phyloP scores from a whole-genome alignment of 2,888 invertebrate species.

The Amaurobius ferox region DNA sequence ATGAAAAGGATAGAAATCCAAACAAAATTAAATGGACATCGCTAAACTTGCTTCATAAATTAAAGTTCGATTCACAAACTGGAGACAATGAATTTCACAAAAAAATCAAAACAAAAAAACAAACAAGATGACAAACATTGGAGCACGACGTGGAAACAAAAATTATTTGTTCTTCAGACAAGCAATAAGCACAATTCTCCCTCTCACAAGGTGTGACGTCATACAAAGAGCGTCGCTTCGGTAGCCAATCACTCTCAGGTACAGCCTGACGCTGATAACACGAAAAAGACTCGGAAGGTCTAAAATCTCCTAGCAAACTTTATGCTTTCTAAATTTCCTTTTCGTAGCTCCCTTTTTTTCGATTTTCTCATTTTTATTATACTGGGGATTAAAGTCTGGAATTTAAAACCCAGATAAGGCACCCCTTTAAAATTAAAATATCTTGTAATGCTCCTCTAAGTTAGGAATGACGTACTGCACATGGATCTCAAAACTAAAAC shows the following conservation, averaged over 20 bases:
- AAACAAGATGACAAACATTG: slow-evolving; percentile 10
- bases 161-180: neutral
- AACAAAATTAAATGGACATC: neutral
- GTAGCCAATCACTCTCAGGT: slow-evolving; percentile 3
- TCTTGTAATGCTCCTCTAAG: too few relatives aligned
- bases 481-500: too few relatives aligned
- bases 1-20: neutral
- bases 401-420: too few relatives aligned
- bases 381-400: too few relatives aligned
- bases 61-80: neutral
- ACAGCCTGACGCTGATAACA: neutral
- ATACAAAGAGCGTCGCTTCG: slow-evolving; percentile 4
- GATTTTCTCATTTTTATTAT: too few relatives aligned
- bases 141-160: slow-evolving; percentile 3
- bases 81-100: neutral
- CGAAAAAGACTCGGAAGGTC: too few relatives aligned
- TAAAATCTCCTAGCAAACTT: too few relatives aligned
- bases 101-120: neutral
- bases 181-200: neutral
- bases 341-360: too few relatives aligned
- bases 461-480: too few relatives aligned
- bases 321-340: too few relatives aligned
- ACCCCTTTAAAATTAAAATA: too few relatives aligned
- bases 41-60: neutral
- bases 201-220: slow-evolving; percentile 12